These are phyloP conservation scores for Lasiurus cinereus DNA, from an alignment of 2,113 vertebrate genomes.

Conservation along the genomic window DNA sequence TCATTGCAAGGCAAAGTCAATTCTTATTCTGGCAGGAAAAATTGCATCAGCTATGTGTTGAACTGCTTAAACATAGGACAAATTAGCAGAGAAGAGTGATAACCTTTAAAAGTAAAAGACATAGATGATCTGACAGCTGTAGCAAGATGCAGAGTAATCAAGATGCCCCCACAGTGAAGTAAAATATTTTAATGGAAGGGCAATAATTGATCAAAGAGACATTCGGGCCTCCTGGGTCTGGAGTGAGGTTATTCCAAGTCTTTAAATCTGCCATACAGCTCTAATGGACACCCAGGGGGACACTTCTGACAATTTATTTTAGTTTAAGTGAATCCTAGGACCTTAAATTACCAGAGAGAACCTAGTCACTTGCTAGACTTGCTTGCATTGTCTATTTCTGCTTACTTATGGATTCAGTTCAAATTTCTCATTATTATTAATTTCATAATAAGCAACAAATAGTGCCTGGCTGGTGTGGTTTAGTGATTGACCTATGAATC, in stretches of 20 bases:
- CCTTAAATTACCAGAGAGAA: slow-evolving; percentile 77
- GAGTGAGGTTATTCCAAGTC: slow-evolving; percentile 56
- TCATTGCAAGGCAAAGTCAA: background rate
- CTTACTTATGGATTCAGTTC: slow-evolving; percentile 43
- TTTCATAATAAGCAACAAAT: slow-evolving; percentile 21
- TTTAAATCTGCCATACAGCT: slow-evolving; percentile 73
- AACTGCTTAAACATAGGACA: slow-evolving; percentile 60
- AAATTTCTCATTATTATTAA: slow-evolving; percentile 54
- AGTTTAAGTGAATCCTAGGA: slow-evolving; percentile 81
- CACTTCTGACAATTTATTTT: slow-evolving; percentile 74
- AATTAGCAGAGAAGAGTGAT: slow-evolving; percentile 50
- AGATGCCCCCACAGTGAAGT: slow-evolving; percentile 75
- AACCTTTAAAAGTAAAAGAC: slow-evolving; percentile 76
- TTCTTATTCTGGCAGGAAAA: slow-evolving; percentile 39
- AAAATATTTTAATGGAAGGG: slow-evolving; percentile 81
- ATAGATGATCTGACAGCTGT: slow-evolving; percentile 65
- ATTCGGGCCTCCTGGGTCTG: slow-evolving; percentile 50
- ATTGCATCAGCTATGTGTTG: background rate
- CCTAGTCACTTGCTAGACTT: slow-evolving; percentile 55
- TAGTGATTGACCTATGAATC: too few relatives aligned
- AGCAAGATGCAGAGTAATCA: slow-evolving; percentile 64
- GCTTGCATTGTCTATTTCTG: slow-evolving; percentile 56
- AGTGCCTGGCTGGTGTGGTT: too few relatives aligned
- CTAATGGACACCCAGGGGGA: slow-evolving; percentile 70
- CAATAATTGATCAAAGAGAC: slow-evolving; percentile 81